Evolutionary conservation across 2,797 vertebrate species (phyloP).

Genomic region (Spheniscus humboldti): DNA sequence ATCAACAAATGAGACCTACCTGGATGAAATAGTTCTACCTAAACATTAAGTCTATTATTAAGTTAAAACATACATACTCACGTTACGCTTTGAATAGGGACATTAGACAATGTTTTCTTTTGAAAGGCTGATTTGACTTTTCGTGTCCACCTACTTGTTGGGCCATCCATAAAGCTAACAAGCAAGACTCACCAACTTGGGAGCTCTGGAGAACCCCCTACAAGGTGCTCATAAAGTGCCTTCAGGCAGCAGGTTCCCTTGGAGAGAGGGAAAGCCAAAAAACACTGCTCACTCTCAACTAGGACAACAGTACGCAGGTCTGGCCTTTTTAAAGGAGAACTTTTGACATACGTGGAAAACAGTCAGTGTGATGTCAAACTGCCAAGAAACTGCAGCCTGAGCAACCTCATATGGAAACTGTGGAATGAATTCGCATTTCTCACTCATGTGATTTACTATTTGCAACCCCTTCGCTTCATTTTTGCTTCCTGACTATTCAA

Average conservation of each 20-base stretch:
- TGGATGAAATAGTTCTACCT: not conserved
- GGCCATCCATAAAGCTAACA: not conserved
- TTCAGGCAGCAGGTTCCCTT: not conserved
- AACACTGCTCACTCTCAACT: not conserved
- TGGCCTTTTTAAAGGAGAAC: not conserved
- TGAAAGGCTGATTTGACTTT: not conserved
- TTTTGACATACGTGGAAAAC: not conserved
- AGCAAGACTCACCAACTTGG: not conserved
- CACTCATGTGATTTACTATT: not conserved
- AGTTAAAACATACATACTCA: not conserved
- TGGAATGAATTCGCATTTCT: not conserved
- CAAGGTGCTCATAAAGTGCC: not conserved
- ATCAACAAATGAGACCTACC: not conserved
- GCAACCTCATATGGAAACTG: not conserved
- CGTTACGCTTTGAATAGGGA: not conserved
- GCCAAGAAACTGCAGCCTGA: not conserved
- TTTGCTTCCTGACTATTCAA: not conserved
- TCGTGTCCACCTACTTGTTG: not conserved
- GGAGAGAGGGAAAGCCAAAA: not conserved
- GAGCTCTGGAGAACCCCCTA: not conserved
- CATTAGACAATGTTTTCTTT: not conserved
- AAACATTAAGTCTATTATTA: not conserved
- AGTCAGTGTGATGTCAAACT: not conserved
- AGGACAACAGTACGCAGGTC: not conserved
- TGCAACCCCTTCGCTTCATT: not conserved